These are phyloP conservation scores for Philopedon plagiatum DNA, from an alignment of 2,888 invertebrate species.

Conservation along the genomic window DNA sequence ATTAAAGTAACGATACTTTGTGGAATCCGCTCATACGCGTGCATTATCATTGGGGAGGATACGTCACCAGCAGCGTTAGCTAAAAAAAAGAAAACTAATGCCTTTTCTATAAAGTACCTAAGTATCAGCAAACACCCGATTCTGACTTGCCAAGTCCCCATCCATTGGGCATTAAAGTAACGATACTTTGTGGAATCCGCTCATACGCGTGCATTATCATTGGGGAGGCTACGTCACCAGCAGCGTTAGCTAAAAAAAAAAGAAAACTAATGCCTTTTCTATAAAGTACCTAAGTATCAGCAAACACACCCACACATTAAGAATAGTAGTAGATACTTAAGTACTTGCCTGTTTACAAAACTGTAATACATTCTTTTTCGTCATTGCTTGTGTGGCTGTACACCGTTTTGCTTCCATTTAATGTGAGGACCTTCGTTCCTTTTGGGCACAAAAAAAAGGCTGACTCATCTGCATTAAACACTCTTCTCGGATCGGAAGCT, in stretches of 20 bases:
- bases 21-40: too few species aligned
- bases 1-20: too few species aligned
- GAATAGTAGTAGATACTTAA: too few species aligned
- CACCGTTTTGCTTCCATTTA: slow-evolving; percentile 8
- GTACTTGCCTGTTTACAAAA: background rate
- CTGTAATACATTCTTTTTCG: slow-evolving; percentile 7
- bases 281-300: too few species aligned
- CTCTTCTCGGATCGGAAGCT: background rate
- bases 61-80: too few species aligned
- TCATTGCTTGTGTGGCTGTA: background rate
- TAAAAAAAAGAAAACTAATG: too few species aligned
- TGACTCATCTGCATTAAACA: slow-evolving; percentile 16
- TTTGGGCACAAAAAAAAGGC: slow-evolving; percentile 14
- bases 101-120: too few species aligned
- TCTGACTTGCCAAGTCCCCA: slow-evolving; percentile 22
- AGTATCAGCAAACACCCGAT: too few species aligned
- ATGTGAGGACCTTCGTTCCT: background rate
- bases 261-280: too few species aligned
- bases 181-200: background rate
- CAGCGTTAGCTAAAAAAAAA: background rate
- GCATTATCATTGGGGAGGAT: too few species aligned
- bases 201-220: slow-evolving; percentile 7
- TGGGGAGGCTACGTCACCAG: background rate
- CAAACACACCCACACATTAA: too few species aligned
- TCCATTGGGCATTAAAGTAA: background rate